Evolutionary conservation across 2,888 invertebrate genomes (phyloP).

Genomic region (Drosophila prostipennis): DNA sequence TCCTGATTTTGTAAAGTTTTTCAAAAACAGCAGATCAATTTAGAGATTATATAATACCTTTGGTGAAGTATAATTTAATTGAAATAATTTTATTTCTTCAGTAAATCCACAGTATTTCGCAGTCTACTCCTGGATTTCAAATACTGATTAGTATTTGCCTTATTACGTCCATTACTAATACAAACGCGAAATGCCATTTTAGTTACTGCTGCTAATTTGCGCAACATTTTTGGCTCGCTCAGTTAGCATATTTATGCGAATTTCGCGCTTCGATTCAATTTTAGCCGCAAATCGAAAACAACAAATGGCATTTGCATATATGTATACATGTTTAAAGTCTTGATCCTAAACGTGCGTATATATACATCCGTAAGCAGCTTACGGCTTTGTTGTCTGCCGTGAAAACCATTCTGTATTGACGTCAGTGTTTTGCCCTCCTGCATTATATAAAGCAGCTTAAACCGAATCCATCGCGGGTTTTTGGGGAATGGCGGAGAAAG

Average conservation of each 20-base stretch:
- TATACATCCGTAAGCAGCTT: conserved; percentile 62
- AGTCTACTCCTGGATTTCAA: background rate
- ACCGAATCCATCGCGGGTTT: conserved; percentile 15
- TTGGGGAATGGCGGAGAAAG: conserved; percentile 46
- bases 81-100: too few relatives aligned
- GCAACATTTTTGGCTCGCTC: conserved; percentile 48
- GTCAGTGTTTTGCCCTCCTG: conserved; percentile 52
- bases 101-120: background rate
- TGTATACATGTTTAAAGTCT: conserved; percentile 19
- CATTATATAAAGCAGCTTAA: conserved; percentile 60
- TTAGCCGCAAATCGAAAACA: conserved; percentile 57
- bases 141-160: conserved; percentile 29
- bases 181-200: conserved; percentile 46
- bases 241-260: conserved; percentile 77
- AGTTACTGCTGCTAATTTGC: conserved; percentile 68
- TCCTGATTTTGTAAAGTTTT: background rate
- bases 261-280: conserved; percentile 62
- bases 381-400: conserved; percentile 50
- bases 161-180: conserved; percentile 40
- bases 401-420: conserved; percentile 49
- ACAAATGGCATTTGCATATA: conserved; percentile 58
- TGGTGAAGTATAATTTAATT: too few relatives aligned
- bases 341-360: conserved; percentile 28
- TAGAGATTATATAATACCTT: too few relatives aligned
- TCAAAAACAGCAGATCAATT: background rate